Percentiles rank a stretch among this genome's conserved stretches.
Conservation (phyloP, 2,888 invertebrate genomes). For the Platycnemis pennipes region DNA sequence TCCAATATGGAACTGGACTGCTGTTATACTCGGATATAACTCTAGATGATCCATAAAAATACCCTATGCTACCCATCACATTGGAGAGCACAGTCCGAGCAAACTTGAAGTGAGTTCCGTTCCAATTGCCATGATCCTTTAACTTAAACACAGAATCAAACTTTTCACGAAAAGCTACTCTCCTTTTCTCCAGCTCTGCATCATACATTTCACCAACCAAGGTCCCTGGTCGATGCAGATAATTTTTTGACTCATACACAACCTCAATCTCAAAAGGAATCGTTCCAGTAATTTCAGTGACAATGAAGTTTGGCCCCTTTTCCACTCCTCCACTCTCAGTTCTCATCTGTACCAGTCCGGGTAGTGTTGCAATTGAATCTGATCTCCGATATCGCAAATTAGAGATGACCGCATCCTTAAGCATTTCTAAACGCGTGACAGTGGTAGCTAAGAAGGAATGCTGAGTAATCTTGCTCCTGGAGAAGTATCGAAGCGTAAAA, state of each 20-base stretch:
- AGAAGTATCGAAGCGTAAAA: conserved; percentile 84
- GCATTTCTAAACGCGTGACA: conserved; percentile 85
- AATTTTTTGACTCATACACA: conserved; percentile 89
- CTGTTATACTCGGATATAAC: conserved; percentile 90
- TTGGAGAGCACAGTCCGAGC: conserved; percentile 95
- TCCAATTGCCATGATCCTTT: conserved; percentile 83
- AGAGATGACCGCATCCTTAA: conserved; percentile 88
- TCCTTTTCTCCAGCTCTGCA: conserved; percentile 83
- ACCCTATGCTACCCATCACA: conserved; percentile 97
- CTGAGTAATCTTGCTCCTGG: conserved; percentile 83
- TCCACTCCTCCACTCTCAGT: conserved; percentile 68
- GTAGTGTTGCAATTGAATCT: conserved; percentile 68
- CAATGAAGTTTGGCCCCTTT: conserved; percentile 84
- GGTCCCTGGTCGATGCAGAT: conserved; percentile 81
- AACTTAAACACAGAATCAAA: conserved; percentile 92
- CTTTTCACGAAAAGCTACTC: conserved; percentile 85
- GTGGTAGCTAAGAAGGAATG: conserved; percentile 88
- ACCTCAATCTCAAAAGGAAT: conserved; percentile 92
- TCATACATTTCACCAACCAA: conserved; percentile 85
- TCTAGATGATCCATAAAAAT: conserved; percentile 95
- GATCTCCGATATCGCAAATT: conserved; percentile 82
- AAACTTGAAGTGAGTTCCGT: conserved; percentile 84
- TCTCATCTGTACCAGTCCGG: conserved; percentile 67
- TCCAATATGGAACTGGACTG: conserved; percentile 96
- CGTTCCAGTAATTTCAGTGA: conserved; percentile 83